Base-by-base conservation (phyloP, 2,888 invertebrate species). In the Drosophila rubida region DNA sequence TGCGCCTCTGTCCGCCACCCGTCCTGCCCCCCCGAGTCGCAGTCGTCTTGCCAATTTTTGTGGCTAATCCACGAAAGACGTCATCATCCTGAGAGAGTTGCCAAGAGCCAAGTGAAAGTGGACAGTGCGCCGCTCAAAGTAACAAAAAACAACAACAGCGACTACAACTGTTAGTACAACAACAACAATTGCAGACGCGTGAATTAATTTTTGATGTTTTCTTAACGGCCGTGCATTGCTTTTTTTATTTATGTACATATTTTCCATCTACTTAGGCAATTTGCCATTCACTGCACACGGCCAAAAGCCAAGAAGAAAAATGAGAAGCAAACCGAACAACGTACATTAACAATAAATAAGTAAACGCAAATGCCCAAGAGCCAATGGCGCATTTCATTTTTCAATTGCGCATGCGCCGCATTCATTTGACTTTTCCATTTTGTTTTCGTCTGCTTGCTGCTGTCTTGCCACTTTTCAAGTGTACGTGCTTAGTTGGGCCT, bases 271-370 rank as follows among this genome's bases (percentile, higher is more conserved):
- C 73, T 85, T 82, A 63, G 67, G 60, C 76, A 86, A 83, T 82
- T 82, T 86, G 76, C 82, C 82, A 86, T 86, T 82, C 82, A 82
- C 86, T 83, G 86, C 86, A 80, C 86, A 85, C 66, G 57, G 61
- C 69, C 62, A 46, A 75, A 60, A 61, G 50, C 44, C 46, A 54
- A 19, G 2, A 30, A 19, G 4, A 42, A 35, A n/a, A 51, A 46
- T 7, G 37, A 46, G 37, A 54, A 45, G 45, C 62, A 27, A 62
- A 42, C 46, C 54, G 27, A 53, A 32, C 69, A 50, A 66, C 65
- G 23, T 49, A 41, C 32, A 42, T 59, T 51, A 44, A 45, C 46
- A 67, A 61, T 25, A 68, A 61, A 72, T 37, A 70, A 32, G 19
- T 45, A 41, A 60, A 53, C 30, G 35, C 27, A 19, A 42, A 48